Evolutionary conservation across 1,140 invertebrate genomes (phyloP).

Genomic region (Brachionus koreanus): DNA sequence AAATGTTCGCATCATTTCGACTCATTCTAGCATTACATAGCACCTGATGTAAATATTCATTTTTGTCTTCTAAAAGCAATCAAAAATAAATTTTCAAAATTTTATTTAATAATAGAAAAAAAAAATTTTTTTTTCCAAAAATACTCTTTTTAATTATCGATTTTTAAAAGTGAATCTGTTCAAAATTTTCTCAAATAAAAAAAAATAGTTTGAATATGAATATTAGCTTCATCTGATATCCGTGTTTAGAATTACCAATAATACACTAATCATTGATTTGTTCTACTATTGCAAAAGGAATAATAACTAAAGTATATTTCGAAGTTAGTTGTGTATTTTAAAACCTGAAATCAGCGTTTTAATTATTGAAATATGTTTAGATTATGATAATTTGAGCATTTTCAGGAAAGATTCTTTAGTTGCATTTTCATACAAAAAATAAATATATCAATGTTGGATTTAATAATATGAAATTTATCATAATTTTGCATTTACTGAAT

Average conservation of each 20-base stretch:
- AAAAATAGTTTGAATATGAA: neutral
- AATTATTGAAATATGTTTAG: neutral
- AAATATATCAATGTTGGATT: neutral
- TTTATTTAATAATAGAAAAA: neutral
- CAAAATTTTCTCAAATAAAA: neutral
- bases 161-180: neutral
- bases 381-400: neutral
- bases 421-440: neutral
- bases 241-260: neutral
- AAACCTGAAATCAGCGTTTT: neutral
- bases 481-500: slow-evolving; percentile 2
- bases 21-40: neutral
- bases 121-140: no score
- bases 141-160: no score
- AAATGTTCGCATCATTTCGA: neutral
- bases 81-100: neutral
- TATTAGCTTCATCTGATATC: neutral
- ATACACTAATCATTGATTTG: neutral
- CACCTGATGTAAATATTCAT: neutral
- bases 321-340: neutral
- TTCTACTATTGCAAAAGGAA: neutral
- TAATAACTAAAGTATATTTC: neutral
- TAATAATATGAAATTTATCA: neutral
- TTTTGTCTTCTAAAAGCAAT: neutral
- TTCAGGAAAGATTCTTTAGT: neutral